Base-by-base conservation (phyloP, 1,140 invertebrate genomes). In the Trichomalopsis sarcophagae region DNA sequence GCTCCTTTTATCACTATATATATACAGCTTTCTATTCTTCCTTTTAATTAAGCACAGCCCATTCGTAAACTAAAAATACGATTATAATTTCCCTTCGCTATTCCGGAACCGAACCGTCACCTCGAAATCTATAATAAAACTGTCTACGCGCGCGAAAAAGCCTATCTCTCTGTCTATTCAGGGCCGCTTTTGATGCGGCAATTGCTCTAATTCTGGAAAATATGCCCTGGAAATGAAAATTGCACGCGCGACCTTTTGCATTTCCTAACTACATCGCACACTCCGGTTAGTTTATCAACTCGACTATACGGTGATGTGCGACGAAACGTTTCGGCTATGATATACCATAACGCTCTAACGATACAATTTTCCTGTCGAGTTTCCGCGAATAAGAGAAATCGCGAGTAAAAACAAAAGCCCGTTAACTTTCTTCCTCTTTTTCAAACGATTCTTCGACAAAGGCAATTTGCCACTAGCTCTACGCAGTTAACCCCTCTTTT, bases 201-300 rank as follows among this genome's bases (percentile, higher is more conserved):
- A 71, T 71, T 71, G 30, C 11, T 71, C 68, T 27, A 10, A 33
- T 71, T 71, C 68, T 30, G 23, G 68, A 33, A 71, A 71, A 68
- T 27, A 27, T 71, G 68, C 27, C 68, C 23, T 71, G 68, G 27
- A 71, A 71, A 71, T n/a, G 68, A 71, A 33, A 71, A 71, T 71
- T 71, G 21, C 68, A n/a, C 68, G 68, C 27, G 68, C 27, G 68
- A 71, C 68, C 68, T 71, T 71, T 71, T 33, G 68, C 23, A 71
- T 71, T 71, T 71, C 27, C 68, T 30, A 30, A 30, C 6, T 66
- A 30, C 23, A 33, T 27, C 9, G n/a, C 9, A 33, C 62, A 5
- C 4, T 33, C 23, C 33, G 33, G 68, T 10, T 27, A 27, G 1
- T 71, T 33, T 2, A 33, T 30, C 33, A 33, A 27, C 6, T 27